Conservation (phyloP, 2,797 vertebrate species). For the Hydrocynus forskahlii region DNA sequence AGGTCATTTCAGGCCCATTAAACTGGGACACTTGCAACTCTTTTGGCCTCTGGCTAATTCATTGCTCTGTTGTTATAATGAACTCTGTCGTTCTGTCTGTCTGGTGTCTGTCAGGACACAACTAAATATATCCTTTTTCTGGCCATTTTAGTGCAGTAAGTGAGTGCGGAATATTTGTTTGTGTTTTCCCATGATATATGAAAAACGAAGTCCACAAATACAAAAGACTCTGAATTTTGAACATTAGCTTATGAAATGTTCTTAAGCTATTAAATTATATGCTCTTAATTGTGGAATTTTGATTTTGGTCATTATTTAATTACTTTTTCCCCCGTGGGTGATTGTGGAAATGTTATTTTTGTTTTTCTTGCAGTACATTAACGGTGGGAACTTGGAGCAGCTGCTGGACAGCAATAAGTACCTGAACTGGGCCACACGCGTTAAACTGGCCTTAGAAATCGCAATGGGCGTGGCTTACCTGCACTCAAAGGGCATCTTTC, state of each 20-base stretch:
- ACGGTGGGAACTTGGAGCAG: conserved; percentile 96
- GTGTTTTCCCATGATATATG: neutral
- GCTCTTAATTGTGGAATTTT: too few species aligned
- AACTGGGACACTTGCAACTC: conserved; percentile 34
- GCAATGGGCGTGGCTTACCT: conserved; percentile 91
- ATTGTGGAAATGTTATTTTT: neutral
- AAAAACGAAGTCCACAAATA: neutral
- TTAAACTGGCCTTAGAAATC: conserved; percentile 90
- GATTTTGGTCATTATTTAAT: too few species aligned
- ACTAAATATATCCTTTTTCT: too few species aligned
- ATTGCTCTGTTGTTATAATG: neutral
- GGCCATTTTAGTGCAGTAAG: too few species aligned
- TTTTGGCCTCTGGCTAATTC: conserved; percentile 6
- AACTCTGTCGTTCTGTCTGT: too few species aligned
- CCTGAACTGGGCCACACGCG: conserved; percentile 88
- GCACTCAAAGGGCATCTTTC: conserved; percentile 97
- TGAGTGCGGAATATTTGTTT: too few species aligned
- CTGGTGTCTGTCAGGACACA: too few species aligned
- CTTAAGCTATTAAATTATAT: too few species aligned
- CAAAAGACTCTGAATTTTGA: neutral
- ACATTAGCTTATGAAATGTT: too few species aligned
- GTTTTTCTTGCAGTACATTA: conserved; percentile 87
- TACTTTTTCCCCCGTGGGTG: neutral
- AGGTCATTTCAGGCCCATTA: conserved; percentile 39
- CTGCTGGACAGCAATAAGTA: conserved; percentile 92